Conservation (phyloP, 1,140 invertebrate genomes). For the Cydia splendana region DNA sequence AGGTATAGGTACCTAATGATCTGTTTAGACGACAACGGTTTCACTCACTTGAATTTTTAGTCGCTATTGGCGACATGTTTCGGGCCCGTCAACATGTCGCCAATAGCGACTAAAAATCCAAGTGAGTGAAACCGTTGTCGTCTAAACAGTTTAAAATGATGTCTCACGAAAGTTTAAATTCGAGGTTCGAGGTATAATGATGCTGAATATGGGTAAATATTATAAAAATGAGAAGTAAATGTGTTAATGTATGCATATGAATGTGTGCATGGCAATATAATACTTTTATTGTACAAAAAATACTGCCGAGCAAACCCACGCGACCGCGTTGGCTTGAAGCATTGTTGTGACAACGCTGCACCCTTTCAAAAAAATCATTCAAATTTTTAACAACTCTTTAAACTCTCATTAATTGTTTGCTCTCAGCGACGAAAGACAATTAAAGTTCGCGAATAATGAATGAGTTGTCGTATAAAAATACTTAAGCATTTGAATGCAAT, state of each 20-base stretch:
- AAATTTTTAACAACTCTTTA: constrained; percentile 33
- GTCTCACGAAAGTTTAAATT: no score
- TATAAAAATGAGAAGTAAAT: no score
- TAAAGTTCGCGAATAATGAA: constrained; percentile 43
- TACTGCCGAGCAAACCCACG: neutral
- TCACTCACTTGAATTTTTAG: no score
- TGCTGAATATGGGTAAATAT: no score
- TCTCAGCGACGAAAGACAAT: constrained; percentile 33
- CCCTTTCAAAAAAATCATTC: constrained; percentile 17
- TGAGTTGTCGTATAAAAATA: constrained; percentile 54
- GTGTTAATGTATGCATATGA: neutral
- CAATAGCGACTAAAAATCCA: no score
- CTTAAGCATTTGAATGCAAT: constrained; percentile 70
- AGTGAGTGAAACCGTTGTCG: no score
- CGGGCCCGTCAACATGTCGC: no score
- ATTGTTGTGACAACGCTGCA: constrained; percentile 26
- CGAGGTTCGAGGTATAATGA: no score
- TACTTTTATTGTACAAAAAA: neutral
- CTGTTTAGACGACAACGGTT: no score
- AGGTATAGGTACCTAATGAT: no score
- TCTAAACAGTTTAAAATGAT: no score
- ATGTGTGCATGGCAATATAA: neutral
- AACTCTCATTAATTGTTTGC: constrained; percentile 32
- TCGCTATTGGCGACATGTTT: no score
- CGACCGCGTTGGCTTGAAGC: neutral